Conservation (phyloP, 2,113 vertebrate genomes). For the Apistogramma diplotaenia region DNA sequence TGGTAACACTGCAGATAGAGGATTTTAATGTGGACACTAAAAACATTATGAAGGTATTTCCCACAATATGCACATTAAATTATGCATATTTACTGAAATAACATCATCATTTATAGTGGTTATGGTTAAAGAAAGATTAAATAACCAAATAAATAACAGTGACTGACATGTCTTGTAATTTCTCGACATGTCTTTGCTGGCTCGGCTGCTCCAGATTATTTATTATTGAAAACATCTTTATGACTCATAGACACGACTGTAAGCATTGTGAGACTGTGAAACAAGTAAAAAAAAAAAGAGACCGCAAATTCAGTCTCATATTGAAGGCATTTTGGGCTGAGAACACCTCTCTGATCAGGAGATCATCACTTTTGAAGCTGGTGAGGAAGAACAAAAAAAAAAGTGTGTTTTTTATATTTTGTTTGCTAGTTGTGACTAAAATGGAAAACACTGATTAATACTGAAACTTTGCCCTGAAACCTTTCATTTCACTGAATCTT, state of each 20-base stretch:
- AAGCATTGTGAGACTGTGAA: slow-evolving; percentile 25
- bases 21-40: not conserved
- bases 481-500: not conserved
- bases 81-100: not conserved
- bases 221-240: slow-evolving; percentile 27
- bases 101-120: not conserved
- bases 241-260: slow-evolving; percentile 12
- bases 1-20: not conserved
- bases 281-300: not conserved
- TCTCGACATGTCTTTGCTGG: not conserved
- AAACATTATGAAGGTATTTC: not conserved
- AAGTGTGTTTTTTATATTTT: slow-evolving; percentile 35
- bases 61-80: not conserved
- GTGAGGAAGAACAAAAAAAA: slow-evolving; percentile 32
- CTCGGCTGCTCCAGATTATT: slow-evolving; percentile 19
- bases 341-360: slow-evolving; percentile 39
- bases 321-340: slow-evolving; percentile 41
- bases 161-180: not conserved
- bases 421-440: not conserved
- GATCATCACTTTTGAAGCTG: slow-evolving; percentile 33
- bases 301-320: slow-evolving; percentile 16
- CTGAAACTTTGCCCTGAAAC: not conserved
- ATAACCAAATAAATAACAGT: not conserved
- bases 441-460: not conserved
- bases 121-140: not conserved